phyloP scores from a whole-genome alignment of 2,113 vertebrate genomes.

The Antennarius striatus region DNA sequence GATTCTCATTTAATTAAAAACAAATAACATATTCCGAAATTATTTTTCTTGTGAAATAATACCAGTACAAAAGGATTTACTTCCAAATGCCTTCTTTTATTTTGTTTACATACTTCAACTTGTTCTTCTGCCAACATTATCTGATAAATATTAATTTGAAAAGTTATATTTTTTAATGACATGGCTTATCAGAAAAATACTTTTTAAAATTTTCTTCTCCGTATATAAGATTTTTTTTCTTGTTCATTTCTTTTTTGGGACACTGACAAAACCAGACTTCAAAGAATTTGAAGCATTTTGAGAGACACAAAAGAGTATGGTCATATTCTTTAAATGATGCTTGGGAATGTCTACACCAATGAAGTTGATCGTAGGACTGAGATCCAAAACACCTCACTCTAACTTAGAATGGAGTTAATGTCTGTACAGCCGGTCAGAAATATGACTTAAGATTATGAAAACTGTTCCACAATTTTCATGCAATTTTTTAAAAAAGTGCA shows the following conservation, averaged over 20 bases:
- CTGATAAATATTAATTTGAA: neutral
- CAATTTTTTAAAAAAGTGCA: too few relatives aligned
- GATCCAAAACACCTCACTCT: too few relatives aligned
- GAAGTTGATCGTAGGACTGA: too few relatives aligned
- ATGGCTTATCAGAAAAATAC: neutral
- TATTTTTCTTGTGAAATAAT: slow-evolving; percentile 19
- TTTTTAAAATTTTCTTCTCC: neutral
- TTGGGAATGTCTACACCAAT: neutral
- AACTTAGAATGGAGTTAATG: too few relatives aligned
- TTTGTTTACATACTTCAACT: neutral
- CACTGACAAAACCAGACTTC: too few relatives aligned
- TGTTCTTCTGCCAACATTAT: neutral
- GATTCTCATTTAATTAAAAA: slow-evolving; percentile 17
- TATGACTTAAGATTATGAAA: too few relatives aligned
- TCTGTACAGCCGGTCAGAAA: too few relatives aligned
- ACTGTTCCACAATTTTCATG: too few relatives aligned
- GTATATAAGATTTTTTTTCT: neutral
- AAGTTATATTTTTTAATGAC: neutral
- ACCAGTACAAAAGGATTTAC: neutral
- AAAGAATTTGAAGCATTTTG: neutral
- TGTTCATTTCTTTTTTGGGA: neutral
- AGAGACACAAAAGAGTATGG: too few relatives aligned
- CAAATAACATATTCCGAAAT: slow-evolving; percentile 26
- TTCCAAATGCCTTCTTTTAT: neutral
- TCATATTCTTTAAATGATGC: neutral